Evolutionary conservation across 2,113 vertebrate species (phyloP).

Genomic region (Colossoma macropomum): DNA sequence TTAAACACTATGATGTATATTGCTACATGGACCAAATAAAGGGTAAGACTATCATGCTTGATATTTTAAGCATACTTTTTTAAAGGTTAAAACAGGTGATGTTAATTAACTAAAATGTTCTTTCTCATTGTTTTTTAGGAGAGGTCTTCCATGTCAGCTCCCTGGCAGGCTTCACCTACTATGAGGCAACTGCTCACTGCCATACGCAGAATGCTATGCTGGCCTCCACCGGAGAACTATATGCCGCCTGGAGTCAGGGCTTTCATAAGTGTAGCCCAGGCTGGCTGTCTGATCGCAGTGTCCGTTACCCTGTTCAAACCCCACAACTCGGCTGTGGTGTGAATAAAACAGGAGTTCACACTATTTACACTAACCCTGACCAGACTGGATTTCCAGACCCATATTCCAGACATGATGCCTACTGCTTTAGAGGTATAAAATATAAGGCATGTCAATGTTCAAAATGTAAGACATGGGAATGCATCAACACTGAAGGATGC

Average conservation of each 20-base stretch:
- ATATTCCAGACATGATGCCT: conserved; percentile 86
- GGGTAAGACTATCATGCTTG: conserved; percentile 71
- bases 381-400: conserved; percentile 89
- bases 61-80: not conserved
- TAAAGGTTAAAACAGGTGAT: no score
- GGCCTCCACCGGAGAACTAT: conserved; percentile 88
- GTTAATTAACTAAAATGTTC: not conserved
- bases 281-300: conserved; percentile 89
- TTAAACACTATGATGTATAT: conserved; percentile 89
- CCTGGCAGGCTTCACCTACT: conserved; percentile 84
- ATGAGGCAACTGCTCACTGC: conserved; percentile 86
- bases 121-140: conserved; percentile 70
- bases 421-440: conserved; percentile 88
- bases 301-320: conserved; percentile 88
- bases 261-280: conserved; percentile 89
- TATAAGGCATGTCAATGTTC: not conserved
- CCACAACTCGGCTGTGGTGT: conserved; percentile 83
- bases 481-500: not conserved
- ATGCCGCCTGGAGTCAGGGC: conserved; percentile 88
- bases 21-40: conserved; percentile 87
- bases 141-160: conserved; percentile 90
- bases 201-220: conserved; percentile 84
- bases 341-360: conserved; percentile 85
- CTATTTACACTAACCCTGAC: conserved; percentile 84
- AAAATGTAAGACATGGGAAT: not conserved